phyloP scores from a whole-genome alignment of 2,797 vertebrate species.

The Phalanger gymnotis region DNA sequence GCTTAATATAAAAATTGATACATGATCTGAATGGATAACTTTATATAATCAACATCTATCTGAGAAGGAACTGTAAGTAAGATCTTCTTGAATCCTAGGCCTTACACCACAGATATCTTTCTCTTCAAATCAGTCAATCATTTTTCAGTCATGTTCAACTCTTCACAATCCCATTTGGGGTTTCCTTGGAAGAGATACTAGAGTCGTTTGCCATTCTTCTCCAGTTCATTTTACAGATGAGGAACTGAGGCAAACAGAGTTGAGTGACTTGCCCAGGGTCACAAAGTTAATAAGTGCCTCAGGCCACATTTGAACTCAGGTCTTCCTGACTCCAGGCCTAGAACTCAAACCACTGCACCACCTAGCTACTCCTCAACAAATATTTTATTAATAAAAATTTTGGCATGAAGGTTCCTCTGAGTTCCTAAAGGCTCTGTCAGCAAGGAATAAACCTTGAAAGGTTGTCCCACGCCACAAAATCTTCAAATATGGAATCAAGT shows the following conservation, averaged over 20 bases:
- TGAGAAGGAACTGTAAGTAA: neutral
- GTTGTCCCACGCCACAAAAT: neutral
- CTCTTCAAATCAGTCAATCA: neutral
- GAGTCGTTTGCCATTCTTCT: neutral
- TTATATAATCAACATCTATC: neutral
- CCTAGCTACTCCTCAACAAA: neutral
- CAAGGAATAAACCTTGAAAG: neutral
- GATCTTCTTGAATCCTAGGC: neutral
- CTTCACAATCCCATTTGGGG: neutral
- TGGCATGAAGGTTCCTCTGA: neutral
- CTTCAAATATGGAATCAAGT: neutral
- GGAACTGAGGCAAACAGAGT: neutral
- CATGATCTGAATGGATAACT: neutral
- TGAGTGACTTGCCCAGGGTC: neutral
- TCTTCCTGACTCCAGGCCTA: neutral
- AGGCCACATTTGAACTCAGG: neutral
- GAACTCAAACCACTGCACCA: neutral
- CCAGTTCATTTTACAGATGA: neutral
- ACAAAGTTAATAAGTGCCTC: neutral
- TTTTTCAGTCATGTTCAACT: neutral
- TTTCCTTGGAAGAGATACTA: neutral
- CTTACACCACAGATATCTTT: neutral
- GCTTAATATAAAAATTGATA: neutral
- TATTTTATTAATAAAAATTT: neutral
- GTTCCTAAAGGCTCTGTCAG: neutral